Evolutionary conservation across 92 coral and sea anemone species (phyloP).

Genomic region (Paramuricea clavata): DNA sequence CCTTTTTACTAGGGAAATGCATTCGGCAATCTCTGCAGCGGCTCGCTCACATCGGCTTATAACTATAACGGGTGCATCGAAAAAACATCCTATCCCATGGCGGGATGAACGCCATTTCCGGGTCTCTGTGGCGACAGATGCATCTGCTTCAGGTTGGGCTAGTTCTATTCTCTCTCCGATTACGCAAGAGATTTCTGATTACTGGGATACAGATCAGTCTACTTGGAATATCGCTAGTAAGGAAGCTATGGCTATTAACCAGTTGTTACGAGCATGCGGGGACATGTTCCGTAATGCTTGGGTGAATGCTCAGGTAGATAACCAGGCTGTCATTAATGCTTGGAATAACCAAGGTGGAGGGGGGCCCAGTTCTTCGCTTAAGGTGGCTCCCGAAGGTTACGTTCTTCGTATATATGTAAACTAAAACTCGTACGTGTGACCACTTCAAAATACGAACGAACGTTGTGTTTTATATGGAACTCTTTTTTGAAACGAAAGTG

Average conservation of each 20-base stretch:
- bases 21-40: constrained; percentile 48
- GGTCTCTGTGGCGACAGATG: constrained; percentile 66
- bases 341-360: constrained; percentile 69
- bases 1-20: not conserved
- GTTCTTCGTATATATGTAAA: too few relatives aligned
- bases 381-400: too few relatives aligned
- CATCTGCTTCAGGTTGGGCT: constrained; percentile 76
- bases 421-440: too few relatives aligned
- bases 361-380: constrained; percentile 52
- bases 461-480: too few relatives aligned
- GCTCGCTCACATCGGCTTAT: constrained; percentile 43
- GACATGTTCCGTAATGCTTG: constrained; percentile 38
- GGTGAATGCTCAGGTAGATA: constrained; percentile 65
- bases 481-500: too few relatives aligned
- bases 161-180: constrained; percentile 37
- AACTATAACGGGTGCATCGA: constrained; percentile 18
- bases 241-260: constrained; percentile 60
- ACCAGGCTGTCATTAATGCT: constrained; percentile 62
- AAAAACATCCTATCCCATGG: constrained; percentile 49
- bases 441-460: too few relatives aligned
- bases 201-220: constrained; percentile 54
- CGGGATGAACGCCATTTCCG: constrained; percentile 47
- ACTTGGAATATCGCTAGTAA: constrained; percentile 52
- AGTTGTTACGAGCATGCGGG: constrained; percentile 24
- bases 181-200: constrained; percentile 44